Evolutionary conservation across 2,888 invertebrate genomes (phyloP).

Genomic region (Amphiduros pacificus): DNA sequence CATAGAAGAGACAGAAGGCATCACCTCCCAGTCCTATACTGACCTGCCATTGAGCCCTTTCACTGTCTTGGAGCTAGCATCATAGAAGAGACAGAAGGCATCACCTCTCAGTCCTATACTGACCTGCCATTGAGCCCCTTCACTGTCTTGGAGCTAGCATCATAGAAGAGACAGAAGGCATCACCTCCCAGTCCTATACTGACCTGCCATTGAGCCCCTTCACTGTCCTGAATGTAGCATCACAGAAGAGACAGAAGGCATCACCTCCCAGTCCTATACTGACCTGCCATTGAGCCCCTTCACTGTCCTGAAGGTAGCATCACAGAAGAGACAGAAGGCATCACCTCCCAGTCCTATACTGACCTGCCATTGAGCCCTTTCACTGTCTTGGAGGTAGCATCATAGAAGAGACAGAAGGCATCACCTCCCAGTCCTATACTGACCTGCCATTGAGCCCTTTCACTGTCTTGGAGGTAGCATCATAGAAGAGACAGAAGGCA

Average conservation of each 20-base stretch:
- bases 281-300: conserved; percentile 55
- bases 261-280: conserved; percentile 60
- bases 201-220: conserved; percentile 55
- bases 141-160: conserved; percentile 47
- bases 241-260: conserved; percentile 58
- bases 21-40: conserved; percentile 60
- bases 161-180: conserved; percentile 58
- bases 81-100: conserved; percentile 58
- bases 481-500: conserved; percentile 58
- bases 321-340: conserved; percentile 58
- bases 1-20: conserved; percentile 58
- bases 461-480: conserved; percentile 47
- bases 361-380: conserved; percentile 55
- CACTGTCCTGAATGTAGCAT: conserved; percentile 47
- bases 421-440: conserved; percentile 60
- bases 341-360: conserved; percentile 60
- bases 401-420: conserved; percentile 58
- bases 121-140: conserved; percentile 55
- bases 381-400: conserved; percentile 47
- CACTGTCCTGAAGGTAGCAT: conserved; percentile 47
- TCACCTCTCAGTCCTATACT: conserved; percentile 60
- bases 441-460: conserved; percentile 55
- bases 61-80: conserved; percentile 47
- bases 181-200: conserved; percentile 60
- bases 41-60: conserved; percentile 55